Evolutionary conservation across 2,888 invertebrate species (phyloP), one percentile per base, ranked within the genome.

Genomic region (Agriopis leucophaearia): DNA sequence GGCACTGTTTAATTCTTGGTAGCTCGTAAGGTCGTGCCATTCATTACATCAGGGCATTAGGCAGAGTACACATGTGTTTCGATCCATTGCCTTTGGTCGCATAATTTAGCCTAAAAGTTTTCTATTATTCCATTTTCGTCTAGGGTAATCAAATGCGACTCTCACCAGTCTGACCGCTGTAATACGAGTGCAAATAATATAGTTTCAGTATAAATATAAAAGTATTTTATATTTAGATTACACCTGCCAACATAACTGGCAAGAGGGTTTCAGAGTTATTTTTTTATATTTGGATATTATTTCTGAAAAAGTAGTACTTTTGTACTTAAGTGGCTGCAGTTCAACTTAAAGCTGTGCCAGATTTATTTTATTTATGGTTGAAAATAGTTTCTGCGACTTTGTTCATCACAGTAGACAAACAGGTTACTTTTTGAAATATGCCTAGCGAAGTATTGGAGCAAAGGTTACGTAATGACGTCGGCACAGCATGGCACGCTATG

Each of bases 1-100:
- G 58, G 40, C 45, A 5, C 47, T 59, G 47, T 59, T 54, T 54
- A 54, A 65, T 55, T 60, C 54, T 60, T 55, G 54, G 27, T 13
- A 36, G 27, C 35, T 57, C 40, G 45, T 36, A 13, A 36, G 65
- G 55, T 60, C 58, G 40, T 16, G 59, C 52, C 58, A 54, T 59
- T 55, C 65, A 65, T 65, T 64, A 64, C 58, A 59, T 54, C 27
- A 55, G 59, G 13, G 18, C 45, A 65, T 65, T 65, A 65, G 59
- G 16, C 59, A 45, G 54, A 40, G 59, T 55, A 47, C 59, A 59
- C 65, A 65, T 60, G 65, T 59, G 47, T 10, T 58, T 38, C 54
- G 59, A 40, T 48, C 54, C 59, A 54, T 54, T 55, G 59, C 65
- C 54, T 55, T 15, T n/a, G 35, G 40, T 51, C 59, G 59, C 48